These are phyloP conservation scores for Smithornis capensis DNA, from an alignment of 2,113 vertebrate genomes.

Conservation along the genomic window DNA sequence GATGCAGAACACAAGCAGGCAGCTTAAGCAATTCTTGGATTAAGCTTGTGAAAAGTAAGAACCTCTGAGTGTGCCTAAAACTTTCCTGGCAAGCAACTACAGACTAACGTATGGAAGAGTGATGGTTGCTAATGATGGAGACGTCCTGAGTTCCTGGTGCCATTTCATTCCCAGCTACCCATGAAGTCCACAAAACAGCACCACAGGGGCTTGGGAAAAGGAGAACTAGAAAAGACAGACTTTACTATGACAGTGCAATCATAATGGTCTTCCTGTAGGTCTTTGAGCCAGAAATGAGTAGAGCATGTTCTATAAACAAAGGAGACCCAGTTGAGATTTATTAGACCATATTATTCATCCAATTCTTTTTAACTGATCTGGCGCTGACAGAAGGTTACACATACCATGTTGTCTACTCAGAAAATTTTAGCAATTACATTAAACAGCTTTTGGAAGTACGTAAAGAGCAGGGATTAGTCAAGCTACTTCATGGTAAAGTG, in stretches of 20 bases:
- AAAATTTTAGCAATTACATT: background rate
- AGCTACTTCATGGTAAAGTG: background rate
- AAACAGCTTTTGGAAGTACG: background rate
- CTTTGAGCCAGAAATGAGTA: background rate
- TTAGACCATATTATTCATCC: background rate
- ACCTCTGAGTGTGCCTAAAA: background rate
- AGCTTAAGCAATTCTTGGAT: background rate
- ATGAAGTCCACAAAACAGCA: background rate
- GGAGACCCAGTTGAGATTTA: background rate
- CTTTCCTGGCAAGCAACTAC: background rate
- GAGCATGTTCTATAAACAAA: background rate
- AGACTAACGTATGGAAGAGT: background rate
- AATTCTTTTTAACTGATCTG: background rate
- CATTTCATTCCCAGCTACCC: background rate
- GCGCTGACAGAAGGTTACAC: background rate
- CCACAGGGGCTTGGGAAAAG: background rate
- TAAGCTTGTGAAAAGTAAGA: background rate
- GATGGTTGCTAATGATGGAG: fast-evolving
- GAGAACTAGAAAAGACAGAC: background rate
- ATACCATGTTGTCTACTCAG: background rate
- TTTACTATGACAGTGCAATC: background rate
- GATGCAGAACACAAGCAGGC: background rate
- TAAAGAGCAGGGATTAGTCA: background rate
- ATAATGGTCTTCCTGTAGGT: background rate
- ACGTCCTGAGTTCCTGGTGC: background rate